Evolutionary conservation across 2,797 vertebrate genomes (phyloP), one percentile per base, ranked within the genome.

Genomic region (Remorina albescens): DNA sequence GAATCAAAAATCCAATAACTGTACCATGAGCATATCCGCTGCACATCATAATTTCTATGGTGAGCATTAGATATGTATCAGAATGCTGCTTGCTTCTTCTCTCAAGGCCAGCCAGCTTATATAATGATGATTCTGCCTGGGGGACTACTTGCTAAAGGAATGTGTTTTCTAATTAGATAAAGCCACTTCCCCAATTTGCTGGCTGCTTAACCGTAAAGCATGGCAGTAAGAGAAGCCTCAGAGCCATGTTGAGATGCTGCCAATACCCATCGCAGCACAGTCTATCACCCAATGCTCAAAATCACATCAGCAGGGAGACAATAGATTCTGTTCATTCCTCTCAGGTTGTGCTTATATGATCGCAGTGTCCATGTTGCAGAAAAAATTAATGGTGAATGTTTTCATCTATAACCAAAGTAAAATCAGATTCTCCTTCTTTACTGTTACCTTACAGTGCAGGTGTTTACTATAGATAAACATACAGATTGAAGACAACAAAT

Each of bases 91-190:
- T 69, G 72, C 86, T 81, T 78, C 79, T 80, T 86, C 79, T 93
- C 91, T 86, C 87, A 93, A 91, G 93, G 90, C 91, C 85, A 90
- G 86, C 79, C 78, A 88, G 85, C 86, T 93, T 93, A 94, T 93
- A 94, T 93, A 93, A 94, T 91, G 89, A 92, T 91, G 92, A 91
- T 88, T 93, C 84, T 71, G 92, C 93, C 91, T 73, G 49, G 74
- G 92, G 93, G 92, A 91, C 80, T 81, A 84, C 88, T 86, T 83
- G 88, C 93, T 91, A 90, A 92, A 92, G 88, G 91, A 94, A 92
- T 89, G 85, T 86, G 86, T 92, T 93, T 92, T 92, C 92, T 94
- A 94, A 94, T 94, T 93, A 94, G 90, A 93, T 92, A 91, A 93
- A 92, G 88, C 88, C 86, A 92, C 91, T 92, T 92, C 92, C 90